Evolutionary conservation across 1,140 invertebrate species (phyloP).

Genomic region (Holcopasites calliopsidis): DNA sequence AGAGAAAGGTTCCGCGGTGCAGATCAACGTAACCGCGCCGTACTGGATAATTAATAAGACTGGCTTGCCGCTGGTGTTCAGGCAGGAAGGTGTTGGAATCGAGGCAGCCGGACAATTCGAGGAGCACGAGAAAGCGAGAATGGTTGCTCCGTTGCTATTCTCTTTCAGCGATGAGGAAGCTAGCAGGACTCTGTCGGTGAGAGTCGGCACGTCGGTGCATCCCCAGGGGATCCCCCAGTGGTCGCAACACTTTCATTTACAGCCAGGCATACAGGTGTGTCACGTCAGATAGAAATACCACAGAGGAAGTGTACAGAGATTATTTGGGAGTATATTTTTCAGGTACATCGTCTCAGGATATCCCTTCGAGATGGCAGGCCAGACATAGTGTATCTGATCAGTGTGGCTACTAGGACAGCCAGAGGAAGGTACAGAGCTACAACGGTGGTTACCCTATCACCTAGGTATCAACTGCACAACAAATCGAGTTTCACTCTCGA

Average conservation of each 20-base stretch:
- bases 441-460: conserved; percentile 94
- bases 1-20: conserved; percentile 78
- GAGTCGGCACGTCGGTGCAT: conserved; percentile 87
- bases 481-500: conserved; percentile 90
- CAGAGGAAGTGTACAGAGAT: background rate
- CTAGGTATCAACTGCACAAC: conserved; percentile 96
- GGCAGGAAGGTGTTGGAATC: conserved; percentile 89
- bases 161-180: conserved; percentile 94
- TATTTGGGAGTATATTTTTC: background rate
- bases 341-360: conserved; percentile 84
- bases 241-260: conserved; percentile 91
- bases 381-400: conserved; percentile 88
- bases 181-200: conserved; percentile 80
- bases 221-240: conserved; percentile 85
- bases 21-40: conserved; percentile 90
- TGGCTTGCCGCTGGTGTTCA: conserved; percentile 95
- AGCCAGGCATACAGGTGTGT: conserved; percentile 86
- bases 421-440: conserved; percentile 93
- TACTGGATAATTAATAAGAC: conserved; percentile 98
- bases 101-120: conserved; percentile 96
- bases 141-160: conserved; percentile 96
- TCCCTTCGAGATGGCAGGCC: conserved; percentile 82
- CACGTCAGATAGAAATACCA: background rate
- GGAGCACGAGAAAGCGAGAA: conserved; percentile 96
- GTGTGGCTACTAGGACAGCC: conserved; percentile 93